Evolutionary conservation across 2,113 vertebrate genomes (phyloP), one percentile per base, ranked within the genome.

Genomic region (Gambusia affinis): DNA sequence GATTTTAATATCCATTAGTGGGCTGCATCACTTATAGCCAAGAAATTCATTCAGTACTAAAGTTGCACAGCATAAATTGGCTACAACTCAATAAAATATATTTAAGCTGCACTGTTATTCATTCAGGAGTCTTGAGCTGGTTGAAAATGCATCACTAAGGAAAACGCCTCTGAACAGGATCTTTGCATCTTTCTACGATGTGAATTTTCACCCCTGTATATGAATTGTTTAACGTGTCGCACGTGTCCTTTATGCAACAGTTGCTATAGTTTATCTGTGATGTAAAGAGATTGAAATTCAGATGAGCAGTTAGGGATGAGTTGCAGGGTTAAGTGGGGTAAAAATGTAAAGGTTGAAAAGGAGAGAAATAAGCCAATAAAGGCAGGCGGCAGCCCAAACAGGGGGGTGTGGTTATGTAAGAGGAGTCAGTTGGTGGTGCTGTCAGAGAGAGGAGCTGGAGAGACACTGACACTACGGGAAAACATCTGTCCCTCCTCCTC

Each of bases 331-430:
- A 70, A 78, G 42, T 75, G 64, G 82, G 86, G 80, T 89, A 86
- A 91, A 90, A 89, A 87, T 81, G 66, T 72, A 84, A 80, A 84
- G 82, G 85, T 89, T 86, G 79, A 90, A 86, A 91, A 88, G 81
- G 87, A 88, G 82, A 90, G 87, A 89, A 92, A 93, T 91, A 89
- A 92, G 88, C 90, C 91, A 92, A 93, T 94, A 90, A 93, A 92
- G 70, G 80, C 85, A 89, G 88, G 79, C 80, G 76, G 82, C 69
- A 37, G 84, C 80, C 79, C 79, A 70, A 82, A 85, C 84, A 82
- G 89, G 92, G 89, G 91, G 82, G 83, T 87, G 92, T 85, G 90
- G 86, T 94, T 94, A 93, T 86, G 86, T 94, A 95, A 95, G 93
- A 94, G 83, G 87, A 93, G 92, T 86, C 89, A 90, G 89, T 92